Percentiles rank a stretch among this genome's conserved stretches.
These are phyloP conservation scores for Xestia rhomboidea DNA, from an alignment of 2,888 invertebrate genomes.

Conservation along the genomic window DNA sequence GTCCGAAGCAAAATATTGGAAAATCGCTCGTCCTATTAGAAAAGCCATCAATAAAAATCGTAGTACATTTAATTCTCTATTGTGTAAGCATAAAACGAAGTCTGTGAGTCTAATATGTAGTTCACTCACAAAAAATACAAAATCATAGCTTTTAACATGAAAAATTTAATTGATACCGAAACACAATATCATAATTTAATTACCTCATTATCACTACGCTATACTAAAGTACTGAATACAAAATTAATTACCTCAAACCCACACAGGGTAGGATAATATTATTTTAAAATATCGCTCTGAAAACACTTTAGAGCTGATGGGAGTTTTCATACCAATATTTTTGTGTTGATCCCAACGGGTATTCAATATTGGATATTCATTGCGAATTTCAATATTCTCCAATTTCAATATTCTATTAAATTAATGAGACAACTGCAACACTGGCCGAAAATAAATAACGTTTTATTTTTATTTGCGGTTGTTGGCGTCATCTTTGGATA, in stretches of 20 bases:
- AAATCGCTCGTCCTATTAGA: too few relatives aligned
- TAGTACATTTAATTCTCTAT: too few relatives aligned
- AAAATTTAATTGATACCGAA: neutral
- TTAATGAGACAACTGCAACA: neutral
- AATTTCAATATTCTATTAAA: conserved; percentile 6
- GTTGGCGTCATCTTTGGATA: neutral
- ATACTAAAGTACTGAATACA: conserved; percentile 10
- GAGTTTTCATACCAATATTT: conserved; percentile 44
- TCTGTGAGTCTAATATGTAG: too few relatives aligned
- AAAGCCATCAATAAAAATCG: too few relatives aligned
- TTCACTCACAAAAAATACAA: neutral
- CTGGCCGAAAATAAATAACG: neutral
- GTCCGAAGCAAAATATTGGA: too few relatives aligned
- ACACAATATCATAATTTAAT: conserved; percentile 25
- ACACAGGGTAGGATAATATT: conserved; percentile 32
- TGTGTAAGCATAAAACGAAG: too few relatives aligned
- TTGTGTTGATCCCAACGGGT: conserved; percentile 12
- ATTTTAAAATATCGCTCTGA: conserved; percentile 49
- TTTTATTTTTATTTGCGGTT: conserved; percentile 34
- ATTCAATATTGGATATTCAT: conserved; percentile 33
- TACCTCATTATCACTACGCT: conserved; percentile 7
- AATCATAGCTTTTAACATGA: neutral
- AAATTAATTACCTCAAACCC: conserved; percentile 36
- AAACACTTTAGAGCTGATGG: conserved; percentile 63
- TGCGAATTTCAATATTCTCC: conserved; percentile 25